Base-by-base conservation (phyloP, 2,888 invertebrate genomes). In the Pseudoips prasinana region DNA sequence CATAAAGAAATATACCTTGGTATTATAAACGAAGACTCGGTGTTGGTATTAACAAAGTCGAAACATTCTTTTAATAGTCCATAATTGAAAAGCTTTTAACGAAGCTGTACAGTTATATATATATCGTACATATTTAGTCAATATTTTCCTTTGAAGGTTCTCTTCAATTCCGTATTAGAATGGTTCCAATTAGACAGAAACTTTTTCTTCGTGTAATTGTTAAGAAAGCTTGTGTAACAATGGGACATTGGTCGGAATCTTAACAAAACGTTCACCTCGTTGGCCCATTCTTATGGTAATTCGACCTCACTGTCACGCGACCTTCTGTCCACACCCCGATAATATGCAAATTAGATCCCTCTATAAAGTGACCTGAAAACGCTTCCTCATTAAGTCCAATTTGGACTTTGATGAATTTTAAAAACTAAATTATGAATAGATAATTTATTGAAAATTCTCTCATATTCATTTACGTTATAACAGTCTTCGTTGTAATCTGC, bases 291-390 rank as follows among this genome's bases (percentile, higher is more conserved):
- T 83, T 80, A 86, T 85, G 85, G 68, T 81, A 86, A 86, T 85
- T 72, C 58, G 58, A 64, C 68, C 66, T 65, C 66, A 73, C 70
- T 74, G 82, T 80, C 84, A 82, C 83, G 82, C 83, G 73, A 80
- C 81, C 79, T 78, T 83, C 82, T 85, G 82, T 80, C 84, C 80
- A 75, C 82, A 74, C 77, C 70, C 79, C 71, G 86, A 86, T 85
- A 85, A 84, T 77, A 86, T 86, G 86, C 80, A 84, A 85, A 85
- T 85, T 67, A 68, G 64, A 47, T 49, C 64, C 67, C 65, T 79
- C 77, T 76, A 79, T 77, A 77, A 76, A 78, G 62, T 80, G 81
- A 81, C 83, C 83, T 79, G 69, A 72, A 82, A 81, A 75, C 70
- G 72, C 69, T 79, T 76, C 75, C 70, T 77, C 73, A 77, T 80